These are phyloP conservation scores for Scrobipalpa costella DNA, from an alignment of 2,888 invertebrate species.

Conservation along the genomic window DNA sequence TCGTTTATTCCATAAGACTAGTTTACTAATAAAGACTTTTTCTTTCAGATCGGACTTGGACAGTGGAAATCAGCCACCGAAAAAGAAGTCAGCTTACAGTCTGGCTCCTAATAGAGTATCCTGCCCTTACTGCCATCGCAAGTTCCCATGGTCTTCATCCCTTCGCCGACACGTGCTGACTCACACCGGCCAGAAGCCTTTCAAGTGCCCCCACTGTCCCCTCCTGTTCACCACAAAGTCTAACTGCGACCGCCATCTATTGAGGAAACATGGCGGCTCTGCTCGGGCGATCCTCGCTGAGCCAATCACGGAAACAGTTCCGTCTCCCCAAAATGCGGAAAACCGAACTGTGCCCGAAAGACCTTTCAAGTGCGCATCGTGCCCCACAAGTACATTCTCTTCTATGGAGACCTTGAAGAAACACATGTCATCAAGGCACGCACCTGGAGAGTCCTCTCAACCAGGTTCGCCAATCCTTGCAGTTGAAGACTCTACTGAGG, in stretches of 20 bases:
- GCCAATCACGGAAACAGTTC: constrained; percentile 59
- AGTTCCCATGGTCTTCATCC: constrained; percentile 98
- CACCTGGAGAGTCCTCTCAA: constrained; percentile 63
- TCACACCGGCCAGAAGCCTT: constrained; percentile 98
- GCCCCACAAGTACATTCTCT: constrained; percentile 91
- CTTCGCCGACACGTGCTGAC: constrained; percentile 96
- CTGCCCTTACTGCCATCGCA: constrained; percentile 95
- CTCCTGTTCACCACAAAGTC: constrained; percentile 98
- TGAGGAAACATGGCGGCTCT: constrained; percentile 88
- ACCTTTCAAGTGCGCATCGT: constrained; percentile 89
- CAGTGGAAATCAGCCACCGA: constrained; percentile 80
- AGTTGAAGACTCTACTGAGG: constrained; percentile 65
- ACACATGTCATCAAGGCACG: constrained; percentile 88
- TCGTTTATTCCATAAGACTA: not conserved
- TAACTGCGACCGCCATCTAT: constrained; percentile 96
- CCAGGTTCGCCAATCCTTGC: constrained; percentile 68
- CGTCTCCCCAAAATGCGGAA: constrained; percentile 57
- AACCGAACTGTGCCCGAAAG: constrained; percentile 87
- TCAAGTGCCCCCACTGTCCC: constrained; percentile 96
- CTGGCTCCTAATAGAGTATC: constrained; percentile 96
- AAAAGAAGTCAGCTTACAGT: constrained; percentile 97
- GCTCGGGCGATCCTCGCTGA: constrained; percentile 70
- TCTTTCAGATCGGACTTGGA: constrained; percentile 83
- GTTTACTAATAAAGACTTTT: not conserved
- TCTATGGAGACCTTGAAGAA: constrained; percentile 89